A percentile compares a stretch with the other conserved stretches of the same genome.
Evolutionary conservation across 2,113 vertebrate genomes (phyloP).

Genomic region (Rhea americana): DNA sequence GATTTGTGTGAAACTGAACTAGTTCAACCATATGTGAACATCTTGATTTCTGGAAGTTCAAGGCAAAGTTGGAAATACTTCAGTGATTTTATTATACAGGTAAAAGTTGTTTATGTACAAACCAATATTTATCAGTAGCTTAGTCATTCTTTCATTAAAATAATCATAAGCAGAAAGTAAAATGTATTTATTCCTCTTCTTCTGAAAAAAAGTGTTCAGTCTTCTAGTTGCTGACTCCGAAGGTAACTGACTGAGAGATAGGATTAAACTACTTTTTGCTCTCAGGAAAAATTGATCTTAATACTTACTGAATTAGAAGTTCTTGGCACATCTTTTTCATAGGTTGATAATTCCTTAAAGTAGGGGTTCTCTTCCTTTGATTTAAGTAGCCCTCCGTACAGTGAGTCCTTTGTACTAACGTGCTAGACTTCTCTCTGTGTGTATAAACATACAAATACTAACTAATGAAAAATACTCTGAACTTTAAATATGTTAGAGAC

Average conservation of each 20-base stretch:
- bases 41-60: constrained; percentile 36
- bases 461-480: neutral
- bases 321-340: neutral
- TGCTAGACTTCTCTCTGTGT: neutral
- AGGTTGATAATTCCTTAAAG: neutral
- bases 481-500: neutral
- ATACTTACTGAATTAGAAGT: neutral
- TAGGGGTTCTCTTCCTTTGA: neutral
- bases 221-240: neutral
- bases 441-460: accelerated
- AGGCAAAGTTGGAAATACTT: neutral
- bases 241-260: neutral
- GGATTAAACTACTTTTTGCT: neutral
- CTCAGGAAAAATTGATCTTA: neutral
- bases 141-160: neutral
- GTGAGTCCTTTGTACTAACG: accelerated
- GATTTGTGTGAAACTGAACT: constrained; percentile 33
- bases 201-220: neutral
- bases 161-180: neutral
- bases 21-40: neutral
- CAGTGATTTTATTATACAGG: neutral
- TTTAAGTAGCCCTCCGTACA: neutral
- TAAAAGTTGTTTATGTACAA: neutral
- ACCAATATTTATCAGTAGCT: neutral
- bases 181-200: neutral